A percentile compares a stretch with the other conserved stretches of the same genome.
phyloP scores from a whole-genome alignment of 2,797 vertebrate species.

The Nothura maculosa region DNA sequence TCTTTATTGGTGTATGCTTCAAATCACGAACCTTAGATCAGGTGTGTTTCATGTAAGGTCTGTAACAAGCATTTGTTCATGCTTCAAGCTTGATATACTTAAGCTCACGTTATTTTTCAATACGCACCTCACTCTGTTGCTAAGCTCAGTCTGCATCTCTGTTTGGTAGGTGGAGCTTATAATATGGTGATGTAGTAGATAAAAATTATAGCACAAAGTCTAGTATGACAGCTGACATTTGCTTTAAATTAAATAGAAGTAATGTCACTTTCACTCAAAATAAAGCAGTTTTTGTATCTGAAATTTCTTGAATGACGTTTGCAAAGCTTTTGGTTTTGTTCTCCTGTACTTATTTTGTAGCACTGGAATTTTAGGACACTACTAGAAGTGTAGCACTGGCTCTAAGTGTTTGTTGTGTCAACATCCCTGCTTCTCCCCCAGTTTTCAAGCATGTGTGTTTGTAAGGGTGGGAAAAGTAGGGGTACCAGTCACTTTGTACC shows the following conservation, averaged over 20 bases:
- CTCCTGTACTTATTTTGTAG: constrained; percentile 63
- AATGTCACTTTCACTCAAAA: constrained; percentile 57
- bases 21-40: background rate
- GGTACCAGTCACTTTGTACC: constrained; percentile 54
- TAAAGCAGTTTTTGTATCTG: background rate
- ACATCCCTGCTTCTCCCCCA: constrained; percentile 77
- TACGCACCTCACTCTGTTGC: constrained; percentile 82
- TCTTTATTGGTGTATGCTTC: constrained; percentile 21
- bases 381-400: constrained; percentile 38
- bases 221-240: constrained; percentile 82
- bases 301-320: constrained; percentile 32
- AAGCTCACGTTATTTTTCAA: constrained; percentile 61
- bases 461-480: constrained; percentile 68
- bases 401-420: constrained; percentile 55
- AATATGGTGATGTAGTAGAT: constrained; percentile 61
- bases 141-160: constrained; percentile 79
- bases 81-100: background rate
- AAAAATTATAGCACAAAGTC: constrained; percentile 74
- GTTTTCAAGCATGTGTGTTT: constrained; percentile 80
- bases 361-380: constrained; percentile 66
- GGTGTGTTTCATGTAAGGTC: background rate
- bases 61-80: background rate
- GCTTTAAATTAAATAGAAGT: constrained; percentile 51
- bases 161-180: constrained; percentile 75
- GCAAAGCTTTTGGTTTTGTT: constrained; percentile 44